A percentile compares a stretch with the other conserved stretches of the same genome.
These are phyloP conservation scores for Etheostoma perlongum DNA, from an alignment of 2,797 vertebrate genomes.

Conservation along the genomic window DNA sequence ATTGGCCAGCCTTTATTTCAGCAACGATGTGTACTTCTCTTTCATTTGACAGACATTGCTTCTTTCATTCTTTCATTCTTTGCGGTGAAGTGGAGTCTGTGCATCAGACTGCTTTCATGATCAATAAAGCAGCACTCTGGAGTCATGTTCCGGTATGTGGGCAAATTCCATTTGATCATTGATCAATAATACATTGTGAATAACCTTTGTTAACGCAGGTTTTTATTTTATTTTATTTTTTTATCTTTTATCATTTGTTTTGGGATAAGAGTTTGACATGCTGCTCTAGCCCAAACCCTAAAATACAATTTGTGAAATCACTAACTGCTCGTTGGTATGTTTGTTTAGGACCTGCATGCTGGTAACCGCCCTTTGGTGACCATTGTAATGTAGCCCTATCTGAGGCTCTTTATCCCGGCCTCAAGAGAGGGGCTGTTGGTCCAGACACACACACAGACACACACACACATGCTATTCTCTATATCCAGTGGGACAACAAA, in stretches of 20 bases:
- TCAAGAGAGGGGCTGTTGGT: constrained; percentile 3
- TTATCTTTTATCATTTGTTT: background rate
- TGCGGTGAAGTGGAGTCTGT: constrained; percentile 18
- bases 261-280: background rate
- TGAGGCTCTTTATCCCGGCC: constrained; percentile 18
- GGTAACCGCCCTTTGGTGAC: constrained; percentile 13
- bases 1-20: background rate
- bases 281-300: background rate
- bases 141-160: constrained; percentile 34
- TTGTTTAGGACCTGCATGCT: background rate
- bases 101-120: constrained; percentile 27
- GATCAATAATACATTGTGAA: constrained; percentile 40
- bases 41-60: background rate
- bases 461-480: constrained; percentile 6
- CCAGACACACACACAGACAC: constrained; percentile 11
- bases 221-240: no score
- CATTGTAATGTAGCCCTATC: constrained; percentile 49
- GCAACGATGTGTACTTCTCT: background rate
- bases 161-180: constrained; percentile 34
- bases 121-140: constrained; percentile 42
- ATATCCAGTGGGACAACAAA: constrained; percentile 43
- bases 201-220: constrained; percentile 14
- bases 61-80: background rate
- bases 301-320: background rate
- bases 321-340: background rate